Conservation (phyloP, 2,797 vertebrate genomes). For the Urosaurus nigricauda region DNA sequence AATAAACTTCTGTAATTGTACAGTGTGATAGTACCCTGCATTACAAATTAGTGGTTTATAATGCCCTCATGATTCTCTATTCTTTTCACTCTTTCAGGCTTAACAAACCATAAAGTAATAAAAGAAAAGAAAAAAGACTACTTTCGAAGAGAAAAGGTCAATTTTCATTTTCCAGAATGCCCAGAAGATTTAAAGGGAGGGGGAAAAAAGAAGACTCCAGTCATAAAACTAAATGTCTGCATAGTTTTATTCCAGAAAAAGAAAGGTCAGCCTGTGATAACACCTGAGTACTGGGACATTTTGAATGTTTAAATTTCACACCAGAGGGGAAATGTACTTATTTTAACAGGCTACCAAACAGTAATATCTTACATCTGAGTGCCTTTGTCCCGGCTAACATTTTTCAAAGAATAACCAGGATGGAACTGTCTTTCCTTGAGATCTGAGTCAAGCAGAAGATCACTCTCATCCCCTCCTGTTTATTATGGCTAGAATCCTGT, state of each 20-base stretch:
- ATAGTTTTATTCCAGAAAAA: neutral
- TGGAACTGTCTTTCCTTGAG: neutral
- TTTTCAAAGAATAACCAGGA: conserved; percentile 38
- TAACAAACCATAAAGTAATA: neutral
- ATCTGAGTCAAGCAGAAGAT: conserved; percentile 19
- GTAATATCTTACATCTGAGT: conserved; percentile 21
- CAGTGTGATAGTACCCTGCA: no score
- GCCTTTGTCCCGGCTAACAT: conserved; percentile 1
- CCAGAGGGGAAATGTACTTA: conserved; percentile 3
- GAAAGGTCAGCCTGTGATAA: neutral
- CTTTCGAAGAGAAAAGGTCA: neutral
- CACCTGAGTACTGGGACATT: neutral
- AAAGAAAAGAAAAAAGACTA: conserved; percentile 8
- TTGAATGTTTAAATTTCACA: conserved; percentile 12
- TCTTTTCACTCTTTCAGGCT: neutral
- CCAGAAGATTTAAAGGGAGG: neutral
- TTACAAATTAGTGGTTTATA: neutral
- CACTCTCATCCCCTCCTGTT: neutral
- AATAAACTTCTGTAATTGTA: no score
- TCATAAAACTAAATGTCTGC: neutral
- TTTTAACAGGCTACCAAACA: conserved; percentile 3
- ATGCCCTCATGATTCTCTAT: neutral
- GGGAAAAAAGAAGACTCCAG: neutral
- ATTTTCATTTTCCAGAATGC: neutral
- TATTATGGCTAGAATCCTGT: neutral